Evolutionary conservation across 2,113 vertebrate species (phyloP).

Genomic region (Centropristis striata): DNA sequence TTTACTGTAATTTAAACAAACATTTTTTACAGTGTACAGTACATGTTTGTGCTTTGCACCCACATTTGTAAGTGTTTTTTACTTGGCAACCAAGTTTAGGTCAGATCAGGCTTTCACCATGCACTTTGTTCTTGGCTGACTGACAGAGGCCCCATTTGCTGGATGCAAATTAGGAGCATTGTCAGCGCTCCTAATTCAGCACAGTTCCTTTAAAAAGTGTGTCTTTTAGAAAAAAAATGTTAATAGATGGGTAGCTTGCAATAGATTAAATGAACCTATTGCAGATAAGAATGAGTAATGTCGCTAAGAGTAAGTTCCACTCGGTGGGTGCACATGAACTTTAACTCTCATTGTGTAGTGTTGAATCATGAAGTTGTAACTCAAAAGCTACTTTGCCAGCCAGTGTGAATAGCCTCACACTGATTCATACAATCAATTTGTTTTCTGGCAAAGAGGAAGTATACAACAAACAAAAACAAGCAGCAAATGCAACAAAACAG

Average conservation of each 20-base stretch:
- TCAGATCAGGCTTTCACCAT: conserved; percentile 53
- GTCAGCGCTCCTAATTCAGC: conserved; percentile 67
- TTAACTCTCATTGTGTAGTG: conserved; percentile 42
- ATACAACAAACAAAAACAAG: conserved; percentile 20
- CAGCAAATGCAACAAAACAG: conserved; percentile 29
- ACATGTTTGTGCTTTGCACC: conserved; percentile 2
- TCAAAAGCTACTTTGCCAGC: conserved; percentile 43
- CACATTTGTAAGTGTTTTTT: conserved; percentile 20
- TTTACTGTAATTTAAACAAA: too few relatives aligned
- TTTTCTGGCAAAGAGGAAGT: conserved; percentile 31
- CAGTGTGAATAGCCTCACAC: conserved; percentile 28
- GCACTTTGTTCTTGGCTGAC: conserved; percentile 75
- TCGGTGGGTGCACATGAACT: conserved; percentile 44
- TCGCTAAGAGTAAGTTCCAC: conserved; percentile 24
- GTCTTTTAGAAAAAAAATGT: conserved; percentile 46
- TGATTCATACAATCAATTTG: conserved; percentile 46
- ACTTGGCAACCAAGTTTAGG: conserved; percentile 40
- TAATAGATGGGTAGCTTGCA: conserved; percentile 56
- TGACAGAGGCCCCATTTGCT: conserved; percentile 75
- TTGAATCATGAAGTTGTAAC: conserved; percentile 42
- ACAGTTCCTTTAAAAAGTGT: conserved; percentile 50
- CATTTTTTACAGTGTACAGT: too few relatives aligned
- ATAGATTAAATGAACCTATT: conserved; percentile 32
- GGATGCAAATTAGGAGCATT: conserved; percentile 75
- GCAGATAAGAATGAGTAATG: conserved; percentile 58